These are phyloP conservation scores for Apodemus sylvaticus DNA, from an alignment of 2,113 vertebrate genomes.

Conservation along the genomic window DNA sequence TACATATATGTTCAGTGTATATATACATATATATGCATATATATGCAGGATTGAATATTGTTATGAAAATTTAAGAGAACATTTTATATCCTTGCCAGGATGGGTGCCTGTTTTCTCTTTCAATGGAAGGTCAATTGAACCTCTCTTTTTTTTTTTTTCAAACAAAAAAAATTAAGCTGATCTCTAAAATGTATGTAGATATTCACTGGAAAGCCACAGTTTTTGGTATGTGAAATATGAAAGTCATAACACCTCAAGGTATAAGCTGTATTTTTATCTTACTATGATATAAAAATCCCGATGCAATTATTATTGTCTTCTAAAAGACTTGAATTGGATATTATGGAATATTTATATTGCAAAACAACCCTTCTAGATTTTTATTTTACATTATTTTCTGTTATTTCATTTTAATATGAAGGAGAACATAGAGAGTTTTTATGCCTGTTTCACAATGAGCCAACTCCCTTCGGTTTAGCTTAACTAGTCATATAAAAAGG, in stretches of 20 bases:
- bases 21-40: slow-evolving; percentile 40
- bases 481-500: not conserved
- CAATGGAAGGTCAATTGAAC: not conserved
- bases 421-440: not conserved
- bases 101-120: not conserved
- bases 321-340: not conserved
- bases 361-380: not conserved
- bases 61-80: slow-evolving; percentile 55
- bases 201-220: not conserved
- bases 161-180: not conserved
- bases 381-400: not conserved
- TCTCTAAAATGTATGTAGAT: not conserved
- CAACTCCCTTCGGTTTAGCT: not conserved
- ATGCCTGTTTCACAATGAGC: not conserved
- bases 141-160: not conserved
- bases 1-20: slow-evolving; percentile 5
- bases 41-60: slow-evolving; percentile 28
- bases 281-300: not conserved
- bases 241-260: not conserved
- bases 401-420: not conserved
- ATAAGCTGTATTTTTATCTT: not conserved
- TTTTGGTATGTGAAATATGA: not conserved
- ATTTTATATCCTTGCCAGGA: slow-evolving; percentile 2
- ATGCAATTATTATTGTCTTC: not conserved
- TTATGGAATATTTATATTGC: not conserved